Percentiles rank a stretch among this genome's conserved stretches.
phyloP scores from a whole-genome alignment of 2,888 invertebrate species.

The Antheraea assamensis region DNA sequence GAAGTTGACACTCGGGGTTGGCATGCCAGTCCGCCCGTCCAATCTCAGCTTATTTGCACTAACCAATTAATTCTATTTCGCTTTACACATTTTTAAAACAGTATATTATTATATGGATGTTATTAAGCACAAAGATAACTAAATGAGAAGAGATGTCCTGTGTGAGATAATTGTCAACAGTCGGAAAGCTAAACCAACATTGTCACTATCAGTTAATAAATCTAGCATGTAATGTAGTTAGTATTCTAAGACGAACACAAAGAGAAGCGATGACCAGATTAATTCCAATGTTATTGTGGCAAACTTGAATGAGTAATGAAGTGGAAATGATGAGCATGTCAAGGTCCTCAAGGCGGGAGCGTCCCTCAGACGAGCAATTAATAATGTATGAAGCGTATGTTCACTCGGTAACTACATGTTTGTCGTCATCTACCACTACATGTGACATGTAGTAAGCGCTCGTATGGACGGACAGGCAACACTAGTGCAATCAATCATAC shows the following conservation, averaged over 20 bases:
- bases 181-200: not conserved
- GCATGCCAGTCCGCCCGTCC: constrained; percentile 53
- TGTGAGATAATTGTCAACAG: not conserved
- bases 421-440: not conserved
- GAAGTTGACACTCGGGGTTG: constrained; percentile 29
- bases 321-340: constrained; percentile 26
- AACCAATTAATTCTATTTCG: constrained; percentile 36
- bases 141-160: not conserved
- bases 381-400: not conserved
- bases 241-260: not conserved
- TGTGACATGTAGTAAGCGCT: constrained; percentile 38
- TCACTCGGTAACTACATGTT: not conserved
- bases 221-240: not conserved
- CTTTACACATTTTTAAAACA: not conserved
- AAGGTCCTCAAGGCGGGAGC: not conserved
- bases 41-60: constrained; percentile 79
- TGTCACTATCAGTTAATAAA: not conserved
- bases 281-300: not conserved
- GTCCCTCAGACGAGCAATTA: not conserved
- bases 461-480: constrained; percentile 68
- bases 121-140: not conserved
- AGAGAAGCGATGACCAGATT: not conserved
- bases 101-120: not conserved
- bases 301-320: constrained; percentile 43
- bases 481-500: constrained; percentile 44